Evolutionary conservation across 2,888 invertebrate species (phyloP).

Genomic region (Tipula lateralis): DNA sequence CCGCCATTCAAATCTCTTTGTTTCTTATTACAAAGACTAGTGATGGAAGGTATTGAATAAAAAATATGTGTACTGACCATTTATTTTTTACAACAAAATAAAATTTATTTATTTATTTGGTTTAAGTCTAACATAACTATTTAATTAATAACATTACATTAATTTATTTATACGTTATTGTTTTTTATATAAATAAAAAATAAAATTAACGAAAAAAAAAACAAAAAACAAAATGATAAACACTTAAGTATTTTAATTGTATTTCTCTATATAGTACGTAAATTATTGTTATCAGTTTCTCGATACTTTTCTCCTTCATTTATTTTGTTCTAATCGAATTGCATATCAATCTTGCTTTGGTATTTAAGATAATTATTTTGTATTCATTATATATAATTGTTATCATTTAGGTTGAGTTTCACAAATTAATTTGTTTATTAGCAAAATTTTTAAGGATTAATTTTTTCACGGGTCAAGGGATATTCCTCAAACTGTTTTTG

Average conservation of each 20-base stretch:
- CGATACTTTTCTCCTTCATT: neutral
- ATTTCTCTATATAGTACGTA: neutral
- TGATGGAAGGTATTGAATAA: too few relatives aligned
- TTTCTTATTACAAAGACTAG: too few relatives aligned
- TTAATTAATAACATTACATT: constrained; percentile 5
- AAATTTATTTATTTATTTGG: neutral
- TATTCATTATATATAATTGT: neutral
- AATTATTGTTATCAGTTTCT: neutral
- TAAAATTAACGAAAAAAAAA: too few relatives aligned
- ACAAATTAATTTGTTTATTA: neutral
- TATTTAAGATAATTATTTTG: neutral
- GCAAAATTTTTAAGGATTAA: neutral
- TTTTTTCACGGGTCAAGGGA: constrained; percentile 39
- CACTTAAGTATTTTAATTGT: neutral
- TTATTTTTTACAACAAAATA: constrained; percentile 11
- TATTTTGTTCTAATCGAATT: neutral
- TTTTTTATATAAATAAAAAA: neutral
- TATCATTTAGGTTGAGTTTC: neutral
- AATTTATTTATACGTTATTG: neutral
- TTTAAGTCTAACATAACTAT: neutral
- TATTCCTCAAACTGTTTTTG: constrained; percentile 44
- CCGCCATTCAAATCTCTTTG: too few relatives aligned
- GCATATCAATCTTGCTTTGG: neutral
- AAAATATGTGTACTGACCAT: too few relatives aligned
- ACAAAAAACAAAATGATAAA: neutral